These are phyloP conservation scores for Bufo bufo DNA, from an alignment of 2,113 vertebrate species.

Conservation along the genomic window DNA sequence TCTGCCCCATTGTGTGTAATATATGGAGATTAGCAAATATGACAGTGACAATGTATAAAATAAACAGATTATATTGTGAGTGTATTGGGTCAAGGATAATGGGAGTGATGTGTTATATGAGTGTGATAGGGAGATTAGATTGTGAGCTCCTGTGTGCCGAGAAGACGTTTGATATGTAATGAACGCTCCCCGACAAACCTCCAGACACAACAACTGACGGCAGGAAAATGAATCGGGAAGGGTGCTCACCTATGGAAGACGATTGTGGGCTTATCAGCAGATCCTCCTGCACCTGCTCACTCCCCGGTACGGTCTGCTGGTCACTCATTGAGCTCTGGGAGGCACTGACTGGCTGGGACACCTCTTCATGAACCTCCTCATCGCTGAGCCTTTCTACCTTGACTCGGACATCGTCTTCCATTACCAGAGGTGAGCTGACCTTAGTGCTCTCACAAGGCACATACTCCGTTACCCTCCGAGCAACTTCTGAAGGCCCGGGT, in stretches of 20 bases:
- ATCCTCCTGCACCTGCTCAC: slow-evolving; percentile 96
- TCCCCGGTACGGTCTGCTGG: slow-evolving; percentile 96
- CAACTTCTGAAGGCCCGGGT: slow-evolving; percentile 81
- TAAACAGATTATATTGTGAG: no score
- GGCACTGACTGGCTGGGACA: slow-evolving; percentile 89
- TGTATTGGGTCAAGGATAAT: background rate
- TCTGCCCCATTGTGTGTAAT: no score
- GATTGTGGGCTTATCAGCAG: slow-evolving; percentile 98
- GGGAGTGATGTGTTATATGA: background rate
- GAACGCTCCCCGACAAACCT: no score
- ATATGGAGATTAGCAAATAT: no score
- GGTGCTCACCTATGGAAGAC: slow-evolving; percentile 90
- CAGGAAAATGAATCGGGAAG: no score
- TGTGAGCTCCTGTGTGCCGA: background rate
- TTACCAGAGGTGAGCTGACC: slow-evolving; percentile 76
- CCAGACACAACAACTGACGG: no score
- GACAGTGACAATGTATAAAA: no score
- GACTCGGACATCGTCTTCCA: slow-evolving; percentile 90
- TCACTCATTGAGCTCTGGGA: slow-evolving; percentile 97
- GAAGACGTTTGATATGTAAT: no score
- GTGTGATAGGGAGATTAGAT: background rate
- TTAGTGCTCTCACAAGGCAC: slow-evolving; percentile 94
- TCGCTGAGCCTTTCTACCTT: slow-evolving; percentile 96
- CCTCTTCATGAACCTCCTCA: slow-evolving; percentile 94
- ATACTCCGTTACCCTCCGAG: slow-evolving; percentile 84